Conservation (phyloP, 2,888 invertebrate species). For the Rhodophaea formosa region DNA sequence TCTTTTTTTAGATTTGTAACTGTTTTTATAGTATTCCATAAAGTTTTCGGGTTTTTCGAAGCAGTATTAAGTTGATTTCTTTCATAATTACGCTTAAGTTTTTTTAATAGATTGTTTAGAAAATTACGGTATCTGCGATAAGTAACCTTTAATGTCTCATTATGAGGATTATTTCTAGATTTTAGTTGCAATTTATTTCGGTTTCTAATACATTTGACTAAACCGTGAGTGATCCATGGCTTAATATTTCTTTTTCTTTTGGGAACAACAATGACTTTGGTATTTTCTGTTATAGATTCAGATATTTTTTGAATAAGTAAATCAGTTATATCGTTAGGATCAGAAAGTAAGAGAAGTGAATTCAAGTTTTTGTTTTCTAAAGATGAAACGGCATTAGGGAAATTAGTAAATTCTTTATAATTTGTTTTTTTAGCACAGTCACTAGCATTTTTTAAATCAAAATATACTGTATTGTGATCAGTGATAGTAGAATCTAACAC, state of each 20-base stretch:
- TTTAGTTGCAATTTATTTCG: constrained; percentile 2
- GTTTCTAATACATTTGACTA: constrained; percentile 1
- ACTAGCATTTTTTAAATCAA: not conserved
- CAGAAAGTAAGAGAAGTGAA: not conserved
- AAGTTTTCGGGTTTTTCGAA: not conserved
- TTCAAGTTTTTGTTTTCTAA: not conserved
- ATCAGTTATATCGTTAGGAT: not conserved
- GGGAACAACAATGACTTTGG: not conserved
- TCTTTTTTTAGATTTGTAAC: constrained; percentile 1
- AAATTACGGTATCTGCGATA: constrained; percentile 12
- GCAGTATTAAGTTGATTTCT: not conserved
- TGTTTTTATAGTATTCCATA: constrained; percentile 8
- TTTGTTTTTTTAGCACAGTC: not conserved
- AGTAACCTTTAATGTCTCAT: constrained; percentile 3
- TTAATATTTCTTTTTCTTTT: constrained; percentile 15
- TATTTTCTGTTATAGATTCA: not conserved
- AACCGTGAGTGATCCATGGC: constrained; percentile 5
- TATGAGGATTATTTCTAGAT: not conserved
- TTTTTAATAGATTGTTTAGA: constrained; percentile 10
- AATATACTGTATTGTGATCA: not conserved
- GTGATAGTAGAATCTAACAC: not conserved
- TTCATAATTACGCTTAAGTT: constrained; percentile 3
- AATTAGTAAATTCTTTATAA: not conserved
- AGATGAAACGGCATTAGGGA: too few relatives aligned
- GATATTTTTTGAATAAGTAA: not conserved